Base-by-base conservation (phyloP, 2,888 invertebrate genomes). In the Laothoe populi region DNA sequence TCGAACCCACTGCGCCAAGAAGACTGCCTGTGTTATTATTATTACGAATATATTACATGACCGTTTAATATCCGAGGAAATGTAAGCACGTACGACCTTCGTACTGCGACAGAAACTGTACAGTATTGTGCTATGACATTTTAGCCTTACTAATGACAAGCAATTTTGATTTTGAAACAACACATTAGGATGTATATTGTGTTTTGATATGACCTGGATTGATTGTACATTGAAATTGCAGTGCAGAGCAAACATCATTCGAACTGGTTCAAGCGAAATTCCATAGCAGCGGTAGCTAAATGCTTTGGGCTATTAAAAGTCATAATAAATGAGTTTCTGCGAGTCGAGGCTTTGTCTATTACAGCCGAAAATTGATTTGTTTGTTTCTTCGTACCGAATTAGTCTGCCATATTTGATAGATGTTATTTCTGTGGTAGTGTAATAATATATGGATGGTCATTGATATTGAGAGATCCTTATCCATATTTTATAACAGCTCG, bases 61-160 rank as follows among this genome's bases (percentile, higher is more conserved):
- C 80, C 78, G 74, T 85, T 87, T 66, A 83, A 85, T 84, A 78
- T 82, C 82, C 75, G 74, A 83, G 86, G 86, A 91, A 92, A 91
- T 90, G 87, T 76, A 84, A 85, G 90, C 92, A 90, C 91, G 89
- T 88, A 74, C 90, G 84, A 85, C 89, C 90, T 88, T 88, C 89
- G 81, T 71, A 67, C 81, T 77, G 82, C 77, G 84, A 87, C 86
- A 87, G 79, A 77, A 78, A 75, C 79, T 76, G 78, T 78, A 74
- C 79, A 75, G 86, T 85, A 92, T 92, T 92, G 92, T 92, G 91
- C 92, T 88, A 86, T 91, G 92, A 92, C 91, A 92, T 92, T 92
- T 92, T 81, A 90, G 90, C 83, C 85, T 85, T 79, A 83, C 90
- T 90, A 92, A 91, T 92, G 86, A 91, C 88, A 85, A 90, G 86